Conservation (phyloP, 35 echinoderm and acorn worm genomes). For the Acanthaster planci region DNA sequence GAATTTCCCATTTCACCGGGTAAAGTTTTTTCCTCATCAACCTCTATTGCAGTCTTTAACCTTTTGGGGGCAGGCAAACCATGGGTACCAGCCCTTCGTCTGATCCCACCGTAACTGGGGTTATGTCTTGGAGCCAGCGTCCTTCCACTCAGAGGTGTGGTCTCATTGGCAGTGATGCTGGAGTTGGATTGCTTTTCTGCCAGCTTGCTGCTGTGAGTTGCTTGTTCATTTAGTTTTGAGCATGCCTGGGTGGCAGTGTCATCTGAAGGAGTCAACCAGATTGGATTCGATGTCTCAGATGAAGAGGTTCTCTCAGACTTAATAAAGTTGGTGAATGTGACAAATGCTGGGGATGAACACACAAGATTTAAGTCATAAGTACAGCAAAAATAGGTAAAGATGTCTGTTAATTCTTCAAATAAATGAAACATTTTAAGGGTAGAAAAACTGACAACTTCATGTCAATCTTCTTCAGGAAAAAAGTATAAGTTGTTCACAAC, state of each 20-base stretch:
- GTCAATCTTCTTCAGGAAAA: no score
- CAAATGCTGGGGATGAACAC: constrained; percentile 8
- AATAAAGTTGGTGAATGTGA: constrained; percentile 27
- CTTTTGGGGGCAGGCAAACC: constrained; percentile 32
- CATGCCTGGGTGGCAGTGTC: background rate
- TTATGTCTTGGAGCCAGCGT: background rate
- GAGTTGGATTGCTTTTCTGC: background rate
- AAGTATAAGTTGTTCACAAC: no score
- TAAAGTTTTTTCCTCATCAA: background rate
- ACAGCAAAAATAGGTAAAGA: background rate
- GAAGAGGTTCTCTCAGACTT: constrained; percentile 15
- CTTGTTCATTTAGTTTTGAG: background rate
- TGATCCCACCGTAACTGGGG: constrained; percentile 3
- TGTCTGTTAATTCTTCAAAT: no score
- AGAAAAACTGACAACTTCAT: no score
- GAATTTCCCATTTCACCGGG: no score
- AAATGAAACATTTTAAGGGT: no score
- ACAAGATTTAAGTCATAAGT: background rate
- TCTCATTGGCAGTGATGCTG: background rate
- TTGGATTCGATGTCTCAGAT: background rate
- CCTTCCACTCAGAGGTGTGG: constrained; percentile 18
- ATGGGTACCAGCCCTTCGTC: background rate
- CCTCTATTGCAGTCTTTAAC: constrained; percentile 18
- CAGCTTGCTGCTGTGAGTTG: background rate
- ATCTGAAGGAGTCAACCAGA: background rate